phyloP scores from a whole-genome alignment of 1,140 invertebrate genomes.

The Dendroctonus valens region DNA sequence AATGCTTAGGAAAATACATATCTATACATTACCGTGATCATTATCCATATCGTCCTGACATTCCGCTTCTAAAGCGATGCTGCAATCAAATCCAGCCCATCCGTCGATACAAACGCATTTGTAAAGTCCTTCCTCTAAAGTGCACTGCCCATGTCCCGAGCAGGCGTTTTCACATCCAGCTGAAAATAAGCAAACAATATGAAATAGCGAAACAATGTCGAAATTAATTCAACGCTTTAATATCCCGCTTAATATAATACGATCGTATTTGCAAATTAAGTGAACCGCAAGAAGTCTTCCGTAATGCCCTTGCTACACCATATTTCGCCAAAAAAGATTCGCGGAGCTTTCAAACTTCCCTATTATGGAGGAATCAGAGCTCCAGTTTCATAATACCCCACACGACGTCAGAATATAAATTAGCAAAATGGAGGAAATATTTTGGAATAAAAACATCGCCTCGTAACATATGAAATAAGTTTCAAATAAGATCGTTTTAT shows the following conservation, averaged over 20 bases:
- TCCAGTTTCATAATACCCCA: slow-evolving; percentile 22
- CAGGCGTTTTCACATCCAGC: slow-evolving; percentile 95
- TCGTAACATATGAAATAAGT: no score
- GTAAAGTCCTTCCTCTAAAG: slow-evolving; percentile 80
- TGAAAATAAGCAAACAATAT: slow-evolving; percentile 50
- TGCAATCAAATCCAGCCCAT: slow-evolving; percentile 91
- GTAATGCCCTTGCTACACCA: slow-evolving; percentile 10
- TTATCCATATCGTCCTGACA: slow-evolving; percentile 95
- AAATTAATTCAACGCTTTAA: no score
- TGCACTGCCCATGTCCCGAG: slow-evolving; percentile 86
- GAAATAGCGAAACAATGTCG: no score
- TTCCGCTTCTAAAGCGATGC: slow-evolving; percentile 84
- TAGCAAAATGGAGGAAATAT: slow-evolving; percentile 19
- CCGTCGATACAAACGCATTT: slow-evolving; percentile 87
- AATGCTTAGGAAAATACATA: no score
- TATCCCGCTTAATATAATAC: no score
- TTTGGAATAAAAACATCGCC: slow-evolving; percentile 3
- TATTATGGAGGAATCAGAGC: slow-evolving; percentile 23
- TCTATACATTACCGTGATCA: slow-evolving; percentile 75
- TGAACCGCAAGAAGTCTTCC: slow-evolving; percentile 10
- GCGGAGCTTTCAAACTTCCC: slow-evolving; percentile 21
- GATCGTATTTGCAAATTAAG: neutral
- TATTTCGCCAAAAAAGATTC: slow-evolving; percentile 12
- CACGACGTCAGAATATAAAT: slow-evolving; percentile 28
- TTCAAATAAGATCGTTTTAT: no score